These are phyloP conservation scores for Fistularia tabacaria DNA, from an alignment of 2,797 vertebrate species.

Conservation along the genomic window DNA sequence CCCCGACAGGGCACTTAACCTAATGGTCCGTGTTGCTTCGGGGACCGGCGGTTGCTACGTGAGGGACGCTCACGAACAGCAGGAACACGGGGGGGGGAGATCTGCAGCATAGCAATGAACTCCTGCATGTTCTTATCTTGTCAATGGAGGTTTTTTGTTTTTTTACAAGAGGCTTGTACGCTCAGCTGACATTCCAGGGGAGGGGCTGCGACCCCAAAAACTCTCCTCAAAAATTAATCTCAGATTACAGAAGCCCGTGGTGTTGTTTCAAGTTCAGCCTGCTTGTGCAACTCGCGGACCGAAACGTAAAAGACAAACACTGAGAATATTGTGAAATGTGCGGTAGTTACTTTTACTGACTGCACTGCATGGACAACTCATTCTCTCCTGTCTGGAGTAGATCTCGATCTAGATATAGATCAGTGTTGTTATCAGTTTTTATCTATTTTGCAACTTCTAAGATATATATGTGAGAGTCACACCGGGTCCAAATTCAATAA, in stretches of 20 bases:
- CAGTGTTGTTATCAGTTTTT: no score
- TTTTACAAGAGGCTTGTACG: background rate
- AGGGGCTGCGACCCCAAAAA: conserved; percentile 17
- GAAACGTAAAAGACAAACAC: no score
- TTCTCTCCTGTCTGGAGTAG: no score
- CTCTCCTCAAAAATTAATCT: conserved; percentile 39
- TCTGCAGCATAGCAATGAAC: conserved; percentile 3
- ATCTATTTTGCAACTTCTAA: no score
- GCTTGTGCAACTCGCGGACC: conserved; percentile 18
- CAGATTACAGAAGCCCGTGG: conserved; percentile 32
- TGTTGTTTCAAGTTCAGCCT: conserved; percentile 38
- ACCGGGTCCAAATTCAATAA: no score
- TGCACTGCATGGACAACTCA: no score
- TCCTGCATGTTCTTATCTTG: no score
- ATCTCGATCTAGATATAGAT: no score
- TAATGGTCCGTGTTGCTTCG: conserved; percentile 41
- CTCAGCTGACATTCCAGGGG: conserved; percentile 54
- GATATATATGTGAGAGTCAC: no score
- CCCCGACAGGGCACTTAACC: conserved; percentile 44
- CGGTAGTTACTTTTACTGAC: no score
- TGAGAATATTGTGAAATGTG: no score
- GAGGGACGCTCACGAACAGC: conserved; percentile 13
- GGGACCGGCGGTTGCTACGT: conserved; percentile 14
- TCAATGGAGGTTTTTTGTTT: no score
- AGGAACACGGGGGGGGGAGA: conserved; percentile 12